Evolutionary conservation across 2,797 vertebrate genomes (phyloP).

Genomic region (Anniella stebbinsi): DNA sequence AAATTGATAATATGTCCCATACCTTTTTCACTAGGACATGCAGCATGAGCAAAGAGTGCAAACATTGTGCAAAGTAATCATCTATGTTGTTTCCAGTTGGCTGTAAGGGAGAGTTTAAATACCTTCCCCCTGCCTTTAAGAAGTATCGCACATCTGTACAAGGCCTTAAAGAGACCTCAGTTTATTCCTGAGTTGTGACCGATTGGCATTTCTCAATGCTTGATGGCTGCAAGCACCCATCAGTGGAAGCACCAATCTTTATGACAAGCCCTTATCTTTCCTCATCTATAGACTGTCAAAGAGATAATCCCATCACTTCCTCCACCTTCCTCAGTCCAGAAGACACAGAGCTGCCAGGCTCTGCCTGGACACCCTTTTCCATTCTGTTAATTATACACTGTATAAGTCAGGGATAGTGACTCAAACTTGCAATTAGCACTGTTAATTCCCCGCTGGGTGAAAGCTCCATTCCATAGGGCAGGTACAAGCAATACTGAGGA

Average conservation of each 20-base stretch:
- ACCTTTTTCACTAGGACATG: background rate
- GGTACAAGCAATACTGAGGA: slow-evolving; percentile 27
- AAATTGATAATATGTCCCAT: background rate
- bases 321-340: slow-evolving; percentile 32
- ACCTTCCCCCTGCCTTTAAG: background rate
- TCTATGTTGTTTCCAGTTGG: background rate
- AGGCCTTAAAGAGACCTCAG: background rate
- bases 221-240: slow-evolving; percentile 27
- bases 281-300: slow-evolving; percentile 38
- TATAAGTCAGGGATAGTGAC: slow-evolving; percentile 53
- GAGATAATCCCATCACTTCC: slow-evolving; percentile 23
- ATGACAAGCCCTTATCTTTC: slow-evolving; percentile 47
- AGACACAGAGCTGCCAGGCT: slow-evolving; percentile 24
- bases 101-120: background rate
- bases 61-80: background rate
- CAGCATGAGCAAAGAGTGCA: background rate
- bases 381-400: slow-evolving; percentile 44
- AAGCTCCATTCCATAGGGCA: slow-evolving; percentile 26
- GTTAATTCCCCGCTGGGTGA: slow-evolving; percentile 36
- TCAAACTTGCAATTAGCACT: slow-evolving; percentile 54
- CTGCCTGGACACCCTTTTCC: slow-evolving; percentile 26
- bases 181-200: background rate
- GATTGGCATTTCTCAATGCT: slow-evolving; percentile 33
- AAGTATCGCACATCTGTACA: background rate
- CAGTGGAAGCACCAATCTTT: slow-evolving; percentile 28